These are phyloP conservation scores for Rhinopomastus cyanomelas DNA, from an alignment of 2,113 vertebrate species.

Conservation along the genomic window DNA sequence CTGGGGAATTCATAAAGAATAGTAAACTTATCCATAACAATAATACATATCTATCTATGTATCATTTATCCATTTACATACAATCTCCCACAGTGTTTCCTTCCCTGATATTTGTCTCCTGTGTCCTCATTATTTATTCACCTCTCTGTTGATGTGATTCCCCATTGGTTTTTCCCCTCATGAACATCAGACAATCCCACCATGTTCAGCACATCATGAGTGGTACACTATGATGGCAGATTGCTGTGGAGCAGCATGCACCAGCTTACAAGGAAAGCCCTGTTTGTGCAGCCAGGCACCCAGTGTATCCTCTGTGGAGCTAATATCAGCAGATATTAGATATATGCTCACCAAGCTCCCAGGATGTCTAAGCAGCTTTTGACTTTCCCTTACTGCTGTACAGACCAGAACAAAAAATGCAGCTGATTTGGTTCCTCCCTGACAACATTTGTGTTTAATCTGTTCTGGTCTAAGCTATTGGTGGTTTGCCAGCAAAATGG, in stretches of 20 bases:
- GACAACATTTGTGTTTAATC: background rate
- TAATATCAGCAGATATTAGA: background rate
- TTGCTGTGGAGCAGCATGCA: background rate
- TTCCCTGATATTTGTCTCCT: background rate
- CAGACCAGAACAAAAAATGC: background rate
- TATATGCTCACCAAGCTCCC: background rate
- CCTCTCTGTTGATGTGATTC: background rate
- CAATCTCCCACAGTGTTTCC: background rate
- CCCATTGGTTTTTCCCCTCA: background rate
- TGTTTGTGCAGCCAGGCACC: accelerated
- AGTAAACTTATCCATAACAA: background rate
- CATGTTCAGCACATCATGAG: background rate
- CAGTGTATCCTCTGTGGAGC: background rate
- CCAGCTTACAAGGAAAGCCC: background rate
- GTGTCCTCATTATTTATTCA: background rate
- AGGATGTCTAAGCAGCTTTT: background rate
- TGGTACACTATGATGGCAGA: background rate
- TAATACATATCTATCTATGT: no score
- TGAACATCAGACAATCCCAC: accelerated
- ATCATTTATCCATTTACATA: background rate
- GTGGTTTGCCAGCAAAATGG: background rate
- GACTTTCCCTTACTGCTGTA: background rate
- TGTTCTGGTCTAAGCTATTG: background rate
- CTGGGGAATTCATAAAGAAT: background rate
- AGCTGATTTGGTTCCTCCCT: background rate